phyloP scores from a whole-genome alignment of 2,113 vertebrate genomes.

The Dunckerocampus dactyliophorus region DNA sequence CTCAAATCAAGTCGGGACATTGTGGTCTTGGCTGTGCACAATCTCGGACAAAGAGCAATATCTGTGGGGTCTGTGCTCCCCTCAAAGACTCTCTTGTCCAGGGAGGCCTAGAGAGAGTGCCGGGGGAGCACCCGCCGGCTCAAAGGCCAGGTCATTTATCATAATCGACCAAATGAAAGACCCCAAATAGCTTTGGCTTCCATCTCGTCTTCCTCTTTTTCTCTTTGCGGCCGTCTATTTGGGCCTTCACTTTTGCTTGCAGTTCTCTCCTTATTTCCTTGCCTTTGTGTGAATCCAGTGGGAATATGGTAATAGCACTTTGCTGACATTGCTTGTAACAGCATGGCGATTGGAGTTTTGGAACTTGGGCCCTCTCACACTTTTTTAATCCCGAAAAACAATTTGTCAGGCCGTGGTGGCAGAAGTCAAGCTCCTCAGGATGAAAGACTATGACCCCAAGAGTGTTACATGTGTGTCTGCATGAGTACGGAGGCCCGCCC shows the following conservation, averaged over 20 bases:
- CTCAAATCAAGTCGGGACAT: slow-evolving; percentile 69
- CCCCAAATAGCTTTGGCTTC: slow-evolving; percentile 94
- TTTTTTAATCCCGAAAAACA: slow-evolving; percentile 85
- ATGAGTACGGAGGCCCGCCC: slow-evolving; percentile 66
- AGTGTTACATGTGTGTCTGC: slow-evolving; percentile 71
- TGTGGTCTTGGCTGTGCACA: slow-evolving; percentile 63
- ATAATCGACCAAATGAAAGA: slow-evolving; percentile 91
- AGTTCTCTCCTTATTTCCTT: slow-evolving; percentile 44
- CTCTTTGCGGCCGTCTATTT: slow-evolving; percentile 49
- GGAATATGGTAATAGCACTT: slow-evolving; percentile 71
- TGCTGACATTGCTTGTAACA: slow-evolving; percentile 74
- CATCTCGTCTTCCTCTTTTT: slow-evolving; percentile 53
- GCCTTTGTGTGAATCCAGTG: slow-evolving; percentile 79
- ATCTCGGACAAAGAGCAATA: slow-evolving; percentile 71
- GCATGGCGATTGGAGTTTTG: slow-evolving; percentile 52
- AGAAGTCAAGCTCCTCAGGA: slow-evolving; percentile 98
- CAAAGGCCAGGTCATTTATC: slow-evolving; percentile 91
- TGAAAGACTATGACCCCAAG: slow-evolving; percentile 98
- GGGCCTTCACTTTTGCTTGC: slow-evolving; percentile 27
- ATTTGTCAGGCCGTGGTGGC: slow-evolving; percentile 96
- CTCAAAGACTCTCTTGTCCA: slow-evolving; percentile 77
- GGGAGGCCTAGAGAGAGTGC: slow-evolving; percentile 77
- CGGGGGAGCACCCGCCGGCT: slow-evolving; percentile 78
- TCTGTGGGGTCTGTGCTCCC: slow-evolving; percentile 72
- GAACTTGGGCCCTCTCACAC: slow-evolving; percentile 75